Evolutionary conservation across 2,888 invertebrate species (phyloP), one percentile per base, ranked within the genome.

Genomic region (Philereme vetulata): DNA sequence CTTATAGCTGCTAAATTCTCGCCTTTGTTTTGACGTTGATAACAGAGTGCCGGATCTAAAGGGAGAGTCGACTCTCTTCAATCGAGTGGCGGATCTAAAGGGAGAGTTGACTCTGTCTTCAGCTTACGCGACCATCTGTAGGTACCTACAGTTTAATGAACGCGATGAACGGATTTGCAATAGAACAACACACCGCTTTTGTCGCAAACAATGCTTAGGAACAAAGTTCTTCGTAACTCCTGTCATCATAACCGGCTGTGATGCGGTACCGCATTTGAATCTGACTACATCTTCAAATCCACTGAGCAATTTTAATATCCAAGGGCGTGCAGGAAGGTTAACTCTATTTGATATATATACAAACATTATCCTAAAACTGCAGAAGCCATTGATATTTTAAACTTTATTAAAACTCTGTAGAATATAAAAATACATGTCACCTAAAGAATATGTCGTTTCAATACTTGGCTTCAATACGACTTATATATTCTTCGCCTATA

Each of bases 401-500:
- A 53, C 45, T 65, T 51, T 65, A 71, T 67, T 73, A 71, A 70
- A 70, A 66, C 62, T 69, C 65, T 72, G 67, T 67, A 66, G 70
- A 69, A 67, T 65, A 56, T 58, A 62, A 65, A 57, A 59, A 49
- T 56, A 51, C 9, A 5, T 47, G 9, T 21, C 21, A 21, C 21
- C 1, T 11, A 47, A 47, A 48, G 44, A 46, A 48, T 8, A 45
- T 56, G 36, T 36, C 44, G 40, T 40, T n/a, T 35, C 34, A 46
- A 6, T 44, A 5, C 5, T 7, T 4, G 10, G 4, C 4, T 58
- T 77, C 78, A 21, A 82, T 71, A 43, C 74, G 73, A 32, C 68
- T 65, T 32, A 81, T 72, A 62, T 80, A 81, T 36, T 79, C 72
- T 75, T 88, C 88, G 32, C 86, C 88, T 35, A 73, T 56, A n/a